Conservation (phyloP, 2,888 invertebrate genomes). For the Nemotelus pantherinus region DNA sequence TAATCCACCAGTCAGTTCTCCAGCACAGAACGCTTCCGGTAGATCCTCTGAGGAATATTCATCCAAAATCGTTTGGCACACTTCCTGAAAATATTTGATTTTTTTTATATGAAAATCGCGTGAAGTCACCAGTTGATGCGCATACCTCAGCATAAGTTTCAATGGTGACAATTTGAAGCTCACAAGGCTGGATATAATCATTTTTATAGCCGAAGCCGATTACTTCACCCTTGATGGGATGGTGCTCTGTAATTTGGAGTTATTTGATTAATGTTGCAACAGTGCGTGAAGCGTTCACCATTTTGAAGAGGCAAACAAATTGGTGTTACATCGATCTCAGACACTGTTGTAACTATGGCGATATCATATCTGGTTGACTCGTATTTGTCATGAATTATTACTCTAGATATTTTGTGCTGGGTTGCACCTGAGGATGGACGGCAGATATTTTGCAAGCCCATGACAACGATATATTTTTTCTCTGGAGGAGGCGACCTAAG, state of each 20-base stretch:
- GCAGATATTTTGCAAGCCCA: not conserved
- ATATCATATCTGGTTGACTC: not conserved
- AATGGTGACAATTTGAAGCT: not conserved
- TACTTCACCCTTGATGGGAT: not conserved
- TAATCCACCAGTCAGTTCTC: not conserved
- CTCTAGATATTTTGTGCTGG: not conserved
- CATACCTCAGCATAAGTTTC: not conserved
- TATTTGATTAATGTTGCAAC: not conserved
- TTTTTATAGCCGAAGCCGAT: constrained; percentile 9
- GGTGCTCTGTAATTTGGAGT: not conserved
- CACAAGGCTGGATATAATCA: not conserved
- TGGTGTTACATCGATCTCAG: not conserved
- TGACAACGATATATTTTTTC: not conserved
- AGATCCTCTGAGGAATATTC: not conserved
- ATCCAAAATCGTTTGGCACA: not conserved
- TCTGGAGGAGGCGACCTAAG: not conserved
- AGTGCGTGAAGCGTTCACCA: not conserved
- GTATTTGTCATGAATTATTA: not conserved
- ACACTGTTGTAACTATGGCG: not conserved
- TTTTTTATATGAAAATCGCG: not conserved
- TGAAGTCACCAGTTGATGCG: not conserved
- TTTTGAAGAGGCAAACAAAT: not conserved
- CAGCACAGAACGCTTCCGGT: not conserved
- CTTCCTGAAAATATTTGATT: not conserved
- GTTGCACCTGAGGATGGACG: not conserved